Evolutionary conservation across 2,797 vertebrate species (phyloP).

Genomic region (Nothura maculosa): DNA sequence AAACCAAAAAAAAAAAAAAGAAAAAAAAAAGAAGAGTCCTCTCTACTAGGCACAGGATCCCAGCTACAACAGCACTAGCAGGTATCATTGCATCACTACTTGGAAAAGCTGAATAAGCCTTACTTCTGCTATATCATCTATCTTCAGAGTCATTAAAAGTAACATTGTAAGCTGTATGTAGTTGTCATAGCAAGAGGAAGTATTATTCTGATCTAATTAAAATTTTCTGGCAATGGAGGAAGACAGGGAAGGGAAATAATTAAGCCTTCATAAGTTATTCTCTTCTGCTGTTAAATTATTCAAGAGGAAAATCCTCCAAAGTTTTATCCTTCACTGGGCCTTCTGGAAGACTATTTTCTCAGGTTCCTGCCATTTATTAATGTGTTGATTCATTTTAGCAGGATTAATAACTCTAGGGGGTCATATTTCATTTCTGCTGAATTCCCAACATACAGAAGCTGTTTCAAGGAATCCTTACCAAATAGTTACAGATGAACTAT

Average conservation of each 20-base stretch:
- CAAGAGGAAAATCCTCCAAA: conserved; percentile 28
- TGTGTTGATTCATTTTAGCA: conserved; percentile 23
- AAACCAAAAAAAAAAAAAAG: background rate
- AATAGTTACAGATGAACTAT: conserved; percentile 12
- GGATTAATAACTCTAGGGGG: background rate
- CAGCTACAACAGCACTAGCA: background rate
- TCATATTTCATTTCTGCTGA: conserved; percentile 43
- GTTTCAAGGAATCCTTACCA: conserved; percentile 3
- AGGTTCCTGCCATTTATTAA: conserved; percentile 46
- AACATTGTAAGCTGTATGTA: conserved; percentile 37
- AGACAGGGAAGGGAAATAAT: conserved; percentile 57
- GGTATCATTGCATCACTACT: background rate
- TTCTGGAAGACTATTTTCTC: conserved; percentile 43
- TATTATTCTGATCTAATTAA: conserved; percentile 57
- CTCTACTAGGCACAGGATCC: background rate
- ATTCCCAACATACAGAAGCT: background rate
- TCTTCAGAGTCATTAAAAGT: conserved; percentile 45
- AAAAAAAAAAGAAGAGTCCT: background rate
- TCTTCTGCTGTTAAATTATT: conserved; percentile 17
- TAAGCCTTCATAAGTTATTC: conserved; percentile 3
- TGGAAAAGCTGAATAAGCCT: conserved; percentile 17
- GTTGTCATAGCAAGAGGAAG: conserved; percentile 40
- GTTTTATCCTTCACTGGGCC: background rate
- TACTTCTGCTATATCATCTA: background rate
- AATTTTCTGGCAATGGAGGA: conserved; percentile 53